Conservation (phyloP, 23 tunicate genomes). For the Trididemnum clinides region DNA sequence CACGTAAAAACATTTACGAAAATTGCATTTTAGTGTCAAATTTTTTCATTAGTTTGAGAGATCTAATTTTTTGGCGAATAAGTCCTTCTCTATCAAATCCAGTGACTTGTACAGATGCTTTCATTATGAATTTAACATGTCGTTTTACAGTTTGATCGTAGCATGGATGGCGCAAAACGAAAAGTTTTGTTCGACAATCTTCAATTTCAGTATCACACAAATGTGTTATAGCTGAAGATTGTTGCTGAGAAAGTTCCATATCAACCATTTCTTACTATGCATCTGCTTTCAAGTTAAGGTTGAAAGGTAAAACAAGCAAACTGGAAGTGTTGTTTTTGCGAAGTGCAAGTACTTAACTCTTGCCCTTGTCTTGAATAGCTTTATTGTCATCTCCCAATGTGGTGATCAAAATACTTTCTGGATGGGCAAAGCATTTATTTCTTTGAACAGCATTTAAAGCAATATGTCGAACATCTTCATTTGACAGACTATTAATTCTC, state of each 20-base stretch:
- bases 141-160: not conserved
- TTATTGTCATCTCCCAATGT: constrained; percentile 20
- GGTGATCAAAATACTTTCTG: constrained; percentile 7
- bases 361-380: not conserved
- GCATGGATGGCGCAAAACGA: not conserved
- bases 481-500: too few species aligned
- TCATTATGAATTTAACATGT: not conserved
- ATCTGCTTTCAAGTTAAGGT: not conserved
- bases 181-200: not conserved
- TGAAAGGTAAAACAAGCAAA: not conserved
- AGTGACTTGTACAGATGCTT: not conserved
- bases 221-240: not conserved
- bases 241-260: not conserved
- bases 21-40: too few species aligned
- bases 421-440: constrained; percentile 28
- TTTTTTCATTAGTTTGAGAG: too few species aligned
- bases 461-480: not conserved
- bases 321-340: not conserved
- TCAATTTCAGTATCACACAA: not conserved
- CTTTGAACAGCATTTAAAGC: not conserved
- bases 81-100: not conserved
- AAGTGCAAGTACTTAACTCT: not conserved
- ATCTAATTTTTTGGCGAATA: not conserved
- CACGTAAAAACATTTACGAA: too few species aligned
- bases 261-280: not conserved